Percentiles rank a stretch among this genome's conserved stretches.
Evolutionary conservation across 1,140 invertebrate species (phyloP).

Genomic region (Papilio polyxenes): DNA sequence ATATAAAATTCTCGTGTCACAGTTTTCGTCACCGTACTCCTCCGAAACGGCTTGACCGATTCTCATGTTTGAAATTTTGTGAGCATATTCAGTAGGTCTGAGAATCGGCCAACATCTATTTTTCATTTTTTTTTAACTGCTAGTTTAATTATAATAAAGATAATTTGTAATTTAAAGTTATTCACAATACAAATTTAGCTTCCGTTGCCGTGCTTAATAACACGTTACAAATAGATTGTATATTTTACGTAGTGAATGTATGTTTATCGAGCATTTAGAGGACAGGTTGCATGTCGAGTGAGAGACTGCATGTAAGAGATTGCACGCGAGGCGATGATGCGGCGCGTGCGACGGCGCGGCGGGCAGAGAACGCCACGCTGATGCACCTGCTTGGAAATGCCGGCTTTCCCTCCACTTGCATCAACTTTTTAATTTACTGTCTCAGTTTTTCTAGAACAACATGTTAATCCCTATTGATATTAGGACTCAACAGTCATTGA

Average conservation of each 20-base stretch:
- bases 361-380: slow-evolving; percentile 60
- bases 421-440: slow-evolving; percentile 22
- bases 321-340: slow-evolving; percentile 59
- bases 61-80: too few relatives aligned
- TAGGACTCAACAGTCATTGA: too few relatives aligned
- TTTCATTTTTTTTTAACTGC: too few relatives aligned
- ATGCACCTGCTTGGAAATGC: slow-evolving; percentile 67
- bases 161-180: background rate
- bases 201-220: slow-evolving; percentile 8
- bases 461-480: too few relatives aligned
- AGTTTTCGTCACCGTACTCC: too few relatives aligned
- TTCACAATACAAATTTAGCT: background rate
- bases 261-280: background rate
- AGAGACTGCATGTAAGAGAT: slow-evolving; percentile 26
- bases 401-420: slow-evolving; percentile 64
- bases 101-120: too few relatives aligned
- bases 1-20: too few relatives aligned
- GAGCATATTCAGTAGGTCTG: too few relatives aligned
- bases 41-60: too few relatives aligned
- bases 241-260: background rate
- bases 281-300: slow-evolving; percentile 15
- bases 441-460: slow-evolving; percentile 2
- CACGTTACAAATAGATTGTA: background rate
- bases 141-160: background rate
- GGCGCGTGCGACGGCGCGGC: slow-evolving; percentile 64